phyloP scores from a whole-genome alignment of 2,797 vertebrate species.

The Poeciliopsis infans region DNA sequence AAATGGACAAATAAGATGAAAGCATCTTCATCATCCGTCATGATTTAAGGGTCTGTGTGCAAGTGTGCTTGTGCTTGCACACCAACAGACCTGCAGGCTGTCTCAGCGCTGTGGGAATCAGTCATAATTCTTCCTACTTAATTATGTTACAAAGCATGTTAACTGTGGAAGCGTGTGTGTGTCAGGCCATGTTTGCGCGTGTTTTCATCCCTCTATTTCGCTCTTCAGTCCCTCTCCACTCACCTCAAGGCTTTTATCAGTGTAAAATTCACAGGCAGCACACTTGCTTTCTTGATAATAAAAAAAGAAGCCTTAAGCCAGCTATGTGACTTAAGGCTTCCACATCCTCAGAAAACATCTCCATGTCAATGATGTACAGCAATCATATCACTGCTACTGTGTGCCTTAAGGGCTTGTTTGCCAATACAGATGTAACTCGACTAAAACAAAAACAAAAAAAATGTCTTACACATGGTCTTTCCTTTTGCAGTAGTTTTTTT shows the following conservation, averaged over 20 bases:
- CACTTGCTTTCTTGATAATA: slow-evolving; percentile 15
- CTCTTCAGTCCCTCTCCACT: background rate
- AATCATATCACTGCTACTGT: slow-evolving; percentile 27
- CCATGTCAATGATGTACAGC: slow-evolving; percentile 35
- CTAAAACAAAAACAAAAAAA: slow-evolving; percentile 37
- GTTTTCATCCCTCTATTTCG: background rate
- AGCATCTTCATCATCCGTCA: slow-evolving; percentile 43
- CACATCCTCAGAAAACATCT: slow-evolving; percentile 32
- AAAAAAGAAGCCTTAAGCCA: slow-evolving; percentile 2
- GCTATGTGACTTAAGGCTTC: slow-evolving; percentile 30
- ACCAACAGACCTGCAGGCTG: slow-evolving; percentile 36
- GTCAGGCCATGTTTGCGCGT: background rate
- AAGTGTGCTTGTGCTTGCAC: slow-evolving; percentile 3
- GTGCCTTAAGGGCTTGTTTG: slow-evolving; percentile 55
- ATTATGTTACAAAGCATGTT: slow-evolving; percentile 44
- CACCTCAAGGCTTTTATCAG: slow-evolving; percentile 15
- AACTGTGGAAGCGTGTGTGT: slow-evolving; percentile 16
- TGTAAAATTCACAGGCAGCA: slow-evolving; percentile 17
- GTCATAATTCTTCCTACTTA: slow-evolving; percentile 42
- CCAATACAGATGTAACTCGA: slow-evolving; percentile 60
- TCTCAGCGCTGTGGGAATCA: slow-evolving; percentile 41
- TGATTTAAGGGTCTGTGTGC: slow-evolving; percentile 15
- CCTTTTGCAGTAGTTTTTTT: background rate
- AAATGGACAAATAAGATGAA: slow-evolving; percentile 51
- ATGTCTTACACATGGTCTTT: slow-evolving; percentile 29